Percentiles rank a stretch among this genome's conserved stretches.
Evolutionary conservation across 1,140 invertebrate species (phyloP).

Genomic region (Drosophila erecta): DNA sequence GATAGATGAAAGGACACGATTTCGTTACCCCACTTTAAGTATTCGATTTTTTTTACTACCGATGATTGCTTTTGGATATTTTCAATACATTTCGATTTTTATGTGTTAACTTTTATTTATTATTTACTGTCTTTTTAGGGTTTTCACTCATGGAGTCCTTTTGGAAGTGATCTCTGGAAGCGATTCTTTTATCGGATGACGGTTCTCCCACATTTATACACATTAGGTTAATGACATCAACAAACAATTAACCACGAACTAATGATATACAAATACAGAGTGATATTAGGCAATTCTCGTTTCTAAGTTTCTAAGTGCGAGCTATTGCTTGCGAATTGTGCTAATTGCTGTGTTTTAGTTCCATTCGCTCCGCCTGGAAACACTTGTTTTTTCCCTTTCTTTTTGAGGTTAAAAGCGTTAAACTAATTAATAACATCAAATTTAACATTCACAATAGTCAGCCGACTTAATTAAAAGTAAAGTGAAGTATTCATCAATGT

Average conservation of each 20-base stretch:
- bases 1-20: constrained; percentile 2
- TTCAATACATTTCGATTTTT: not conserved
- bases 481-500: not conserved
- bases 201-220: constrained; percentile 17
- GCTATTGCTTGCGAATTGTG: constrained; percentile 16
- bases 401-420: constrained; percentile 3
- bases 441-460: constrained; percentile 3
- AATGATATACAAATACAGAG: constrained; percentile 4
- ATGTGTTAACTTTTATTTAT: not conserved
- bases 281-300: not conserved
- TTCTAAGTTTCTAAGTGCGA: constrained; percentile 13
- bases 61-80: not conserved
- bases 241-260: constrained; percentile 7
- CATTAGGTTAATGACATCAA: constrained; percentile 27
- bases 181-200: constrained; percentile 2
- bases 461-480: constrained; percentile 4
- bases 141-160: constrained; percentile 3
- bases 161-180: constrained; percentile 36
- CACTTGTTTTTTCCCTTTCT: constrained; percentile 2
- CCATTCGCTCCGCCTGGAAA: constrained; percentile 8
- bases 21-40: not conserved
- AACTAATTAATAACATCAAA: constrained; percentile 25
- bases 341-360: constrained; percentile 28
- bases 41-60: constrained; percentile 2
- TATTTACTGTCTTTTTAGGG: constrained; percentile 6